Evolutionary conservation across 2,888 invertebrate species (phyloP).

Genomic region (Drosophila siamana): DNA sequence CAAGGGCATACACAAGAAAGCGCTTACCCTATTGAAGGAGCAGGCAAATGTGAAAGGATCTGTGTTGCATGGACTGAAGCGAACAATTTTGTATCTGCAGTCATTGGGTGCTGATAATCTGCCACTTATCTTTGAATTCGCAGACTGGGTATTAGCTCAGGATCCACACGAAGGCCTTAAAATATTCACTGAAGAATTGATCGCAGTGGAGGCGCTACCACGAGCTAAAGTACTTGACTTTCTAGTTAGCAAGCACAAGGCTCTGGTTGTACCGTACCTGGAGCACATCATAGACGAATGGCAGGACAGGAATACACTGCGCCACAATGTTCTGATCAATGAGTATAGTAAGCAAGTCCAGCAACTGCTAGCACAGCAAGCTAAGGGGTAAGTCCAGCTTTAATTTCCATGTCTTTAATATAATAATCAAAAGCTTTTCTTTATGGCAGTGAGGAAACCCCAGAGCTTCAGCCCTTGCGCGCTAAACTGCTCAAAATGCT

Average conservation of each 20-base stretch:
- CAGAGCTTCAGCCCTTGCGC: slow-evolving; percentile 84
- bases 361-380: slow-evolving; percentile 78
- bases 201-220: slow-evolving; percentile 95
- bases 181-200: slow-evolving; percentile 94
- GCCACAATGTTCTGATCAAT: slow-evolving; percentile 96
- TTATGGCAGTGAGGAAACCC: slow-evolving; percentile 44
- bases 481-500: slow-evolving; percentile 91
- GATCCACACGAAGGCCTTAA: slow-evolving; percentile 95
- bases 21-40: slow-evolving; percentile 93
- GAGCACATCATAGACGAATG: slow-evolving; percentile 97
- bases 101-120: slow-evolving; percentile 93
- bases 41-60: slow-evolving; percentile 89
- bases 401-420: not conserved
- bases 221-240: slow-evolving; percentile 95
- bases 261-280: slow-evolving; percentile 95
- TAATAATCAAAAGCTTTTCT: not conserved
- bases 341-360: slow-evolving; percentile 93
- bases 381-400: slow-evolving; percentile 48
- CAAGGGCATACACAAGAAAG: slow-evolving; percentile 96
- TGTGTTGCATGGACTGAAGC: slow-evolving; percentile 91
- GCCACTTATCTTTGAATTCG: slow-evolving; percentile 96
- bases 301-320: slow-evolving; percentile 93
- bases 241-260: slow-evolving; percentile 92
- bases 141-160: slow-evolving; percentile 95
- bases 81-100: slow-evolving; percentile 96